These are phyloP conservation scores for Oxyruncus cristatus DNA, from an alignment of 2,113 vertebrate genomes.

Conservation along the genomic window DNA sequence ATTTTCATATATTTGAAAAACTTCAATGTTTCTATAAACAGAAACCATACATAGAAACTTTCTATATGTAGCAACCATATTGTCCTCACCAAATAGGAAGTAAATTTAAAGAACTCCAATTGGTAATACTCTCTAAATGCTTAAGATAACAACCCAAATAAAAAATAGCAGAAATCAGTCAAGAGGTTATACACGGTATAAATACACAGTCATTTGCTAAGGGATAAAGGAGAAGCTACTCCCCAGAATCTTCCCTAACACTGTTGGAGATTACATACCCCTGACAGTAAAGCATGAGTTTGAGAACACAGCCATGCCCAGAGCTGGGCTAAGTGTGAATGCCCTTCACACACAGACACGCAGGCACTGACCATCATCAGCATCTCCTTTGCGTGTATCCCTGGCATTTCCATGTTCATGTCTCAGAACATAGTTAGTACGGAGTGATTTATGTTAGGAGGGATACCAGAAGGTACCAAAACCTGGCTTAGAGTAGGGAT, in stretches of 20 bases:
- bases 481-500: background rate
- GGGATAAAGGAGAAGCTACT: background rate
- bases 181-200: background rate
- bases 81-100: background rate
- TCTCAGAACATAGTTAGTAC: rapidly evolving
- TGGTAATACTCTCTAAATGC: background rate
- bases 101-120: background rate
- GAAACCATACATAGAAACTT: background rate
- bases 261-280: rapidly evolving
- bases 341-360: no score
- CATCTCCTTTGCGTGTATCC: background rate
- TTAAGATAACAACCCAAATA: background rate
- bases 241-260: background rate
- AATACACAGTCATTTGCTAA: background rate
- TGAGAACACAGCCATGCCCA: background rate
- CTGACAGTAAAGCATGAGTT: background rate
- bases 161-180: background rate
- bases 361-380: background rate
- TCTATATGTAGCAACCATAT: background rate
- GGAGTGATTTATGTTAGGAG: background rate
- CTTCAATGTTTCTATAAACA: background rate
- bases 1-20: background rate
- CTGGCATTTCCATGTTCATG: background rate
- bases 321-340: background rate
- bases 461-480: background rate